These are phyloP conservation scores for Conger conger DNA, from an alignment of 2,113 vertebrate genomes.

Conservation along the genomic window DNA sequence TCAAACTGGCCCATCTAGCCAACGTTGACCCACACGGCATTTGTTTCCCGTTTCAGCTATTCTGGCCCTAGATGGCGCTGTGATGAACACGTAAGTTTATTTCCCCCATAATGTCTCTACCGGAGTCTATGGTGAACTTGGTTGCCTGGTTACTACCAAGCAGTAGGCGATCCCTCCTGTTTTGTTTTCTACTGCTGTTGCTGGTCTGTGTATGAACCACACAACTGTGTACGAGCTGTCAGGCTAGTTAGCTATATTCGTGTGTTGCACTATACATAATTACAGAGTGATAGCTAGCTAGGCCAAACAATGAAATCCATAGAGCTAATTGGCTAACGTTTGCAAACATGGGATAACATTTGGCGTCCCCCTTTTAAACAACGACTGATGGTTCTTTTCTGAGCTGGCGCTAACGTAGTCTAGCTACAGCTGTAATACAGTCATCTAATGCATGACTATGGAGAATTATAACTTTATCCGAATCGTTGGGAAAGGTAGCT, in stretches of 20 bases:
- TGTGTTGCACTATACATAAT: too few relatives aligned
- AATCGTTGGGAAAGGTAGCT: slow-evolving; percentile 92
- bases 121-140: slow-evolving; percentile 18
- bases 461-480: slow-evolving; percentile 80
- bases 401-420: too few relatives aligned
- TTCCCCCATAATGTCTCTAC: not conserved
- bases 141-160: slow-evolving; percentile 40
- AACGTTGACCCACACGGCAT: too few relatives aligned
- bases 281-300: not conserved
- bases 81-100: not conserved
- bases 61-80: slow-evolving; percentile 15
- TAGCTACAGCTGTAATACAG: not conserved
- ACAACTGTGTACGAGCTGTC: too few relatives aligned
- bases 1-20: too few relatives aligned
- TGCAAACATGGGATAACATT: not conserved
- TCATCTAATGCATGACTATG: slow-evolving; percentile 54
- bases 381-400: not conserved
- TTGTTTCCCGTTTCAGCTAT: not conserved
- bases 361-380: not conserved
- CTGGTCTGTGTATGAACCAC: not conserved
- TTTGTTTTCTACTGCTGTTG: not conserved
- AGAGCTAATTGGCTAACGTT: not conserved
- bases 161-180: slow-evolving; percentile 6
- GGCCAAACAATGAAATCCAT: not conserved
- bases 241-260: too few relatives aligned